Conservation (phyloP, 2,797 vertebrate species). For the Halcyon badia region DNA sequence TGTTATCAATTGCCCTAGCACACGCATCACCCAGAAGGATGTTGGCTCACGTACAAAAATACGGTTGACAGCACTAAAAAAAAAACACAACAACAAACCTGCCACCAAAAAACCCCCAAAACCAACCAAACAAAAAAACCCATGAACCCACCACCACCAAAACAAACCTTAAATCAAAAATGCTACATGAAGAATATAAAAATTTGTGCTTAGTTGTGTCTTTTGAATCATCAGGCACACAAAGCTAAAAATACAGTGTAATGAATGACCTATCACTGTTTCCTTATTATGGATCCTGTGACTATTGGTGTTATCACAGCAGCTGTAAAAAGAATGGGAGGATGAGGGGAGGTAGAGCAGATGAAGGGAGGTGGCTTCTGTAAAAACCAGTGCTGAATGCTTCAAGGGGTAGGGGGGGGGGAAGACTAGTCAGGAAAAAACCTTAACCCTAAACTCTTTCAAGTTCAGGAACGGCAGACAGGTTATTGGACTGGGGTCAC, state of each 20-base stretch:
- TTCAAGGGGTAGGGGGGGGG: constrained; percentile 51
- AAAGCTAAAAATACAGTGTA: not conserved
- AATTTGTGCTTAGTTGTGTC: not conserved
- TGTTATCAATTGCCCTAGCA: not conserved
- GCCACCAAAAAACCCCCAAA: too few relatives aligned
- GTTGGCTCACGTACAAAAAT: not conserved
- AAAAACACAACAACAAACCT: not conserved
- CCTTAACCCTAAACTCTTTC: constrained; percentile 69
- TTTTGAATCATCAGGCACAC: not conserved
- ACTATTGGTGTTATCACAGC: not conserved
- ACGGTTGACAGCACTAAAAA: not conserved
- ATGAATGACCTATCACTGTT: fast-evolving
- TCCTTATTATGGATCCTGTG: fast-evolving
- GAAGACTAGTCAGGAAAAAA: constrained; percentile 60
- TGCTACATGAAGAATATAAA: not conserved
- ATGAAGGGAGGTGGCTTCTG: constrained; percentile 9
- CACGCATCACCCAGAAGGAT: not conserved
- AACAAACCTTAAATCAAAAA: not conserved
- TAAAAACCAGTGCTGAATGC: constrained; percentile 41
- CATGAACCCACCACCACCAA: too few relatives aligned
- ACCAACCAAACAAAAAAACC: too few relatives aligned
- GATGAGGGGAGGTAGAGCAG: not conserved
- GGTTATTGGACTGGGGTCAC: constrained; percentile 68
- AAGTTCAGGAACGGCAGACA: constrained; percentile 59
- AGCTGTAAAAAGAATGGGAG: constrained; percentile 38